Evolutionary conservation across 2,888 invertebrate species (phyloP).

Genomic region (Morpho achilles): DNA sequence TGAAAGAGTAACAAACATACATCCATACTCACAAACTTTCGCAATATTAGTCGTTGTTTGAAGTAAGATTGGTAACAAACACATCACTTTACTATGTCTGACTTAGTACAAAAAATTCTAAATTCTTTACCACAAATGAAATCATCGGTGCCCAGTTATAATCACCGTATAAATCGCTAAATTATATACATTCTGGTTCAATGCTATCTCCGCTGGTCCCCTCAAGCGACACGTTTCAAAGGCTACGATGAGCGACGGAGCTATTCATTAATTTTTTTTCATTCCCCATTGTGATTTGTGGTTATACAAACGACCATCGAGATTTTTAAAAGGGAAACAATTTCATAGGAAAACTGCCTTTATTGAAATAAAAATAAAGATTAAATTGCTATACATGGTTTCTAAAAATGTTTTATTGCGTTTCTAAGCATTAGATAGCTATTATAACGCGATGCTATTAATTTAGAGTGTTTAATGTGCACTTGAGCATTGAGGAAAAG

Average conservation of each 20-base stretch:
- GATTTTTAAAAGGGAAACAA: neutral
- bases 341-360: neutral
- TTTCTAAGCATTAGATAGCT: conserved; percentile 11
- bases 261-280: conserved; percentile 50
- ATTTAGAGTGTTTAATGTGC: conserved; percentile 23
- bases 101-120: neutral
- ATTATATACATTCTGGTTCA: conserved; percentile 34
- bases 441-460: conserved; percentile 22
- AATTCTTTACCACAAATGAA: conserved; percentile 16
- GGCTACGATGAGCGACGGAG: conserved; percentile 37
- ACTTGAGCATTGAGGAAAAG: conserved; percentile 16
- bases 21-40: too few relatives aligned
- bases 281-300: conserved; percentile 37
- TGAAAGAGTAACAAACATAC: too few relatives aligned
- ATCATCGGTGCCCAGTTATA: conserved; percentile 17
- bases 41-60: too few relatives aligned
- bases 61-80: too few relatives aligned
- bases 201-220: conserved; percentile 32
- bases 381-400: neutral
- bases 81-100: too few relatives aligned
- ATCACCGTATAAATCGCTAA: conserved; percentile 25
- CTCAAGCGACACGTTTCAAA: conserved; percentile 40
- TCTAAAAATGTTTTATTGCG: neutral
- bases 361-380: neutral
- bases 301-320: conserved; percentile 15